These are phyloP conservation scores for Lasiurus borealis DNA, from an alignment of 2,113 vertebrate species.

Conservation along the genomic window DNA sequence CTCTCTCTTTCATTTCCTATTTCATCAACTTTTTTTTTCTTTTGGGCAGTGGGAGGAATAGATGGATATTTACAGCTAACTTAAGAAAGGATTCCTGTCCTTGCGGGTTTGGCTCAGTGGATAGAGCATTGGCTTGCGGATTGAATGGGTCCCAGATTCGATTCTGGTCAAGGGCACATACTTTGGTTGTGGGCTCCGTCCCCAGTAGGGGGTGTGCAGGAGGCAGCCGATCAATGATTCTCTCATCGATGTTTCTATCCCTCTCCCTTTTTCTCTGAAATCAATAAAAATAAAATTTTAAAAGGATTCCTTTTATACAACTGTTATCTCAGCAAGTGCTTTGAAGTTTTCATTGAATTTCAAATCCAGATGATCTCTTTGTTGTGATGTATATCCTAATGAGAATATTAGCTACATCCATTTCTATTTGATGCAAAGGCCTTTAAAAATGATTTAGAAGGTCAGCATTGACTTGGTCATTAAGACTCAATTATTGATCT, in stretches of 20 bases:
- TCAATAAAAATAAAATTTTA: no score
- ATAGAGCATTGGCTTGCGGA: no score
- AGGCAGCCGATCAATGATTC: no score
- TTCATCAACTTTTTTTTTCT: not conserved
- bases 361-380: not conserved
- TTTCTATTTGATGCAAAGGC: not conserved
- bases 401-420: not conserved
- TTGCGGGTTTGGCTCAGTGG: no score
- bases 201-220: no score
- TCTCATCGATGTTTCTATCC: no score
- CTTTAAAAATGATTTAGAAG: not conserved
- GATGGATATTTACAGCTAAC: not conserved
- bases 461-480: not conserved
- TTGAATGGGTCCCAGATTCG: no score
- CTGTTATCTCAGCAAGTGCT: not conserved
- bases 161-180: no score
- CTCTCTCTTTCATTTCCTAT: not conserved
- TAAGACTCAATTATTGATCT: not conserved
- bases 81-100: not conserved
- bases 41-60: not conserved
- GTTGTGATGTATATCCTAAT: not conserved
- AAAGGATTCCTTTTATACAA: not conserved
- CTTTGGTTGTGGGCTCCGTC: no score
- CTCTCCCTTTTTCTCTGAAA: no score
- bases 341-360: slow-evolving; percentile 33